Conservation (phyloP, 2,888 invertebrate species). For the Autographa gamma region DNA sequence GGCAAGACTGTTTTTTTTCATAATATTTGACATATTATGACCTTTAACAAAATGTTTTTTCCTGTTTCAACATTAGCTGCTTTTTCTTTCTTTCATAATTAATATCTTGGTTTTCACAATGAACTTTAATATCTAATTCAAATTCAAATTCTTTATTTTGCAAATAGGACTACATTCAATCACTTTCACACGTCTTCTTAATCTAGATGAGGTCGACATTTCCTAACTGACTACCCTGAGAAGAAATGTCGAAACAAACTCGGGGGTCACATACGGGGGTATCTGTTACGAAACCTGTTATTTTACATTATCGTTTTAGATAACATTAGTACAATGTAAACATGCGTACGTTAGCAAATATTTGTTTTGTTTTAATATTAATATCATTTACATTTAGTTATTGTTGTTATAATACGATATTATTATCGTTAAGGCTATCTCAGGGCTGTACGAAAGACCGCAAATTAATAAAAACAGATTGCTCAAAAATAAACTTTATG, state of each 20-base stretch:
- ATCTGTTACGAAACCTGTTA: not conserved
- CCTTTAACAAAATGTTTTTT: too few relatives aligned
- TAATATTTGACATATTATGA: too few relatives aligned
- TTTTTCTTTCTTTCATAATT: not conserved
- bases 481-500: not conserved
- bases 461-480: not conserved
- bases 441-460: not conserved
- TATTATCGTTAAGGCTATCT: not conserved
- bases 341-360: not conserved
- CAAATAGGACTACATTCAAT: too few relatives aligned
- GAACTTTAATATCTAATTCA: too few relatives aligned
- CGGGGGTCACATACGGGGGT: too few relatives aligned
- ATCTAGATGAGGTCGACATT: too few relatives aligned
- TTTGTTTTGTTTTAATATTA: not conserved
- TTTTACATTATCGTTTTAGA: not conserved
- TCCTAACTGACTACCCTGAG: too few relatives aligned
- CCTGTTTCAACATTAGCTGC: too few relatives aligned
- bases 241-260: too few relatives aligned
- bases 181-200: too few relatives aligned
- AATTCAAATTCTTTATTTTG: too few relatives aligned
- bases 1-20: too few relatives aligned
- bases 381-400: not conserved
- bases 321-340: not conserved
- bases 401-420: not conserved
- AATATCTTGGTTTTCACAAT: not conserved